Conservation (phyloP, 2,113 vertebrate genomes). For the Mohoua ochrocephala region DNA sequence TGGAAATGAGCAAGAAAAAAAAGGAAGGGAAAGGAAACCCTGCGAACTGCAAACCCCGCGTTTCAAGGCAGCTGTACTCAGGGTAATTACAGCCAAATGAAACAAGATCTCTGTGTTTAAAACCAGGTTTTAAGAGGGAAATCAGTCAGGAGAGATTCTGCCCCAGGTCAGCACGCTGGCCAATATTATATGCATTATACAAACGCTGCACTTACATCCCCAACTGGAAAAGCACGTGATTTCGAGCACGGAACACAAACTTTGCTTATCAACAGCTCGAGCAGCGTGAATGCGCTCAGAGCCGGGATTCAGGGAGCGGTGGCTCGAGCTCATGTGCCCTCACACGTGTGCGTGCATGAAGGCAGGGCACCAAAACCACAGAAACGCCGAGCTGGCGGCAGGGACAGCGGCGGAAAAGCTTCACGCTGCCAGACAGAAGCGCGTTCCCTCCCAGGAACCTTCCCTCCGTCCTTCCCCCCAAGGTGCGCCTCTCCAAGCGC, state of each 20-base stretch:
- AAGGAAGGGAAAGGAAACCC: not conserved
- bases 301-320: fast-evolving
- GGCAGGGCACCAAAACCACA: not conserved
- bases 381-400: not conserved
- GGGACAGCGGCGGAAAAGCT: not conserved
- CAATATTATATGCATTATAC: not conserved
- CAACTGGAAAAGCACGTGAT: not conserved
- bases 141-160: not conserved
- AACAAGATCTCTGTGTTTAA: not conserved
- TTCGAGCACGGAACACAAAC: fast-evolving
- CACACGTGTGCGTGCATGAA: not conserved
- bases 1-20: not conserved
- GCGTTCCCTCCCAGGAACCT: fast-evolving
- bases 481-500: not conserved
- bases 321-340: not conserved
- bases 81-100: not conserved
- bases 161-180: fast-evolving
- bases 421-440: not conserved
- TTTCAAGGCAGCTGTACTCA: not conserved
- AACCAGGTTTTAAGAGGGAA: not conserved
- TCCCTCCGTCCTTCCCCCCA: not conserved
- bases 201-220: fast-evolving
- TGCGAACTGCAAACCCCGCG: not conserved
- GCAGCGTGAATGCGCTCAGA: not conserved
- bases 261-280: not conserved